Conservation (phyloP, 2,888 invertebrate species). For the Macrosoma leucophasiata region DNA sequence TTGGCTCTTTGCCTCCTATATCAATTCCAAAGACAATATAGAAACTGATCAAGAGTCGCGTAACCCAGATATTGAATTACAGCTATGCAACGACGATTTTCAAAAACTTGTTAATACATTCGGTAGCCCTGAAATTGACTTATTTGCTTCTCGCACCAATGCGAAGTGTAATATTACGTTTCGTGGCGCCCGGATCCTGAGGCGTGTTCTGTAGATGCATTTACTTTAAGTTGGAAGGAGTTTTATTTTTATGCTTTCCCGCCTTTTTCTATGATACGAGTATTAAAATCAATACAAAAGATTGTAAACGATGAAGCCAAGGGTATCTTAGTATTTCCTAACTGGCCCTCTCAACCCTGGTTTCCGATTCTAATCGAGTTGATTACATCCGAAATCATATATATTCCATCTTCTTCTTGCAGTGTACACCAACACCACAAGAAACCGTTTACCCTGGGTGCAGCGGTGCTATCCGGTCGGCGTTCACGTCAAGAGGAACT, state of each 20-base stretch:
- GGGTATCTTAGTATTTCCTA: conserved; percentile 26
- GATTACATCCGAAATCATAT: not conserved
- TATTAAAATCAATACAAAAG: conserved; percentile 19
- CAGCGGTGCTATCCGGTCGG: too few species aligned
- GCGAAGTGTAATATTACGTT: conserved; percentile 17
- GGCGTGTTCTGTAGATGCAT: conserved; percentile 11
- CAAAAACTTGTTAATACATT: conserved; percentile 10
- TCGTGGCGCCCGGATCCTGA: conserved; percentile 20
- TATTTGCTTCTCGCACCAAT: conserved; percentile 18
- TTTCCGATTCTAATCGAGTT: conserved; percentile 4
- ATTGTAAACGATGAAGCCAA: conserved; percentile 23
- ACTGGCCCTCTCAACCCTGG: conserved; percentile 24
- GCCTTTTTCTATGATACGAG: conserved; percentile 16
- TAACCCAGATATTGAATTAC: conserved; percentile 16
- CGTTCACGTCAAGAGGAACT: too few species aligned
- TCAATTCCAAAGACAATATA: conserved; percentile 16
- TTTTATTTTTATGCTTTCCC: conserved; percentile 23
- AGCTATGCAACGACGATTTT: conserved; percentile 8
- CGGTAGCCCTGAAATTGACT: conserved; percentile 18
- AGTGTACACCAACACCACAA: conserved; percentile 21
- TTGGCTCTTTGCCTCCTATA: conserved; percentile 19
- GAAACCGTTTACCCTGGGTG: too few species aligned
- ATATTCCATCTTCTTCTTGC: conserved; percentile 17
- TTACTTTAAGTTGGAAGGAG: conserved; percentile 15
- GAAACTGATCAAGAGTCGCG: conserved; percentile 21